Percentiles rank a stretch among this genome's conserved stretches.
These are phyloP conservation scores for Synergus japonicus DNA, from an alignment of 2,888 invertebrate species.

Conservation along the genomic window DNA sequence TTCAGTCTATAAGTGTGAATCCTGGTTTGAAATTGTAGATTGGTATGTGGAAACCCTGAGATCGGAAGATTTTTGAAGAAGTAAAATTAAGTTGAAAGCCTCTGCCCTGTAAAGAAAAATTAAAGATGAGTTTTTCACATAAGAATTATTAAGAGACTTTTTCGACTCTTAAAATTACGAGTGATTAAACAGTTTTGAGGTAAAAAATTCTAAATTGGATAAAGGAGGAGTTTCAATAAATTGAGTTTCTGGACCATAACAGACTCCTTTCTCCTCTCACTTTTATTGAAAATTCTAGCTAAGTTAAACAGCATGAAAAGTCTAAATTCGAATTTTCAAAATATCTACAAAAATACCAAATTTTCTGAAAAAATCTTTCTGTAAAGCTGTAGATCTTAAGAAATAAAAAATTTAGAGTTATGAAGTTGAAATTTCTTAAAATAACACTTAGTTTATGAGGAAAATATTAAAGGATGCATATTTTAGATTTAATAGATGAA, in stretches of 20 bases:
- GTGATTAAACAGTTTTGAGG: neutral
- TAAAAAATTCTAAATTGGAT: neutral
- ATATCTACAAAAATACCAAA: neutral
- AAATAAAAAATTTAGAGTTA: neutral
- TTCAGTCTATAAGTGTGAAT: constrained; percentile 8
- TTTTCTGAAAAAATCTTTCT: neutral
- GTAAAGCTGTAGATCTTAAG: neutral
- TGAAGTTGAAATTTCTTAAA: too few relatives aligned
- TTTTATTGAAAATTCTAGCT: neutral
- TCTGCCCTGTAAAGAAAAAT: neutral
- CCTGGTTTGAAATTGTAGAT: neutral
- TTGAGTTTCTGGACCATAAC: neutral
- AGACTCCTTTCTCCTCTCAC: neutral
- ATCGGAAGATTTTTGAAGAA: constrained; percentile 19
- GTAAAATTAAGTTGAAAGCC: neutral
- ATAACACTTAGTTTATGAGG: too few relatives aligned
- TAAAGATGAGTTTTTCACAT: neutral
- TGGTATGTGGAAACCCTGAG: neutral
- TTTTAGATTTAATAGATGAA: too few relatives aligned
- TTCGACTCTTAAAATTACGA: neutral
- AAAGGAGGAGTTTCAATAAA: too few relatives aligned
- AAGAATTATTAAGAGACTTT: neutral
- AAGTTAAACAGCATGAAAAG: neutral
- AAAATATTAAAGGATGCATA: too few relatives aligned
- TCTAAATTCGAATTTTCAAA: neutral